phyloP scores from a whole-genome alignment of 1,140 invertebrate species.

The Apis laboriosa region DNA sequence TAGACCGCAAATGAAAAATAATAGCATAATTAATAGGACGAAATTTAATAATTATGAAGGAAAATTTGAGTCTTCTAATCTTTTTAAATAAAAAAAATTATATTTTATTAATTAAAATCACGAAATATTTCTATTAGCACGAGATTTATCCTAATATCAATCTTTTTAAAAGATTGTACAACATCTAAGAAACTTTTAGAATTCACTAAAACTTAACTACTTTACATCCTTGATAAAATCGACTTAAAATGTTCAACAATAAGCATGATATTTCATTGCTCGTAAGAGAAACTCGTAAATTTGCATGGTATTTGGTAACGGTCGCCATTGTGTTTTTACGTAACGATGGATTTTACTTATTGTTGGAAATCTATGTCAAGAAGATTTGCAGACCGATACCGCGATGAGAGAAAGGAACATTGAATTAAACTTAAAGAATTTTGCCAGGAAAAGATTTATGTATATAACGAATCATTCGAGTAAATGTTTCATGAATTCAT shows the following conservation, averaged over 20 bases:
- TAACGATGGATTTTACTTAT: constrained; percentile 35
- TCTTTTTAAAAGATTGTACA: neutral
- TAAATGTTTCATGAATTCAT: too few species aligned
- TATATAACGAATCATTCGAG: neutral
- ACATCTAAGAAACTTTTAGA: neutral
- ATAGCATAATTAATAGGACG: neutral
- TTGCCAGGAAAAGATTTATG: neutral
- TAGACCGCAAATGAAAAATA: too few species aligned
- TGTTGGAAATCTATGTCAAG: constrained; percentile 35
- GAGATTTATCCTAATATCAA: neutral
- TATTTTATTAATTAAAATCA: neutral
- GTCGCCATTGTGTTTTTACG: constrained; percentile 25
- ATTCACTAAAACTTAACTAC: neutral
- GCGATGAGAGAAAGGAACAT: constrained; percentile 9
- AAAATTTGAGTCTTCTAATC: too few species aligned
- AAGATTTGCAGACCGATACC: constrained; percentile 5
- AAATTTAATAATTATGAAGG: neutral
- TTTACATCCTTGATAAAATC: neutral
- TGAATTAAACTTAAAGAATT: neutral
- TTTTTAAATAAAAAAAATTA: neutral
- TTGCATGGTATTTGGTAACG: constrained; percentile 13
- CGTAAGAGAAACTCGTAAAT: constrained; percentile 19
- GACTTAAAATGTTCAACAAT: neutral
- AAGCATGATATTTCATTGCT: neutral
- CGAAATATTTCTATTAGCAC: neutral